Evolutionary conservation across 2,113 vertebrate species (phyloP).

Genomic region (Tangachromis dhanisi): DNA sequence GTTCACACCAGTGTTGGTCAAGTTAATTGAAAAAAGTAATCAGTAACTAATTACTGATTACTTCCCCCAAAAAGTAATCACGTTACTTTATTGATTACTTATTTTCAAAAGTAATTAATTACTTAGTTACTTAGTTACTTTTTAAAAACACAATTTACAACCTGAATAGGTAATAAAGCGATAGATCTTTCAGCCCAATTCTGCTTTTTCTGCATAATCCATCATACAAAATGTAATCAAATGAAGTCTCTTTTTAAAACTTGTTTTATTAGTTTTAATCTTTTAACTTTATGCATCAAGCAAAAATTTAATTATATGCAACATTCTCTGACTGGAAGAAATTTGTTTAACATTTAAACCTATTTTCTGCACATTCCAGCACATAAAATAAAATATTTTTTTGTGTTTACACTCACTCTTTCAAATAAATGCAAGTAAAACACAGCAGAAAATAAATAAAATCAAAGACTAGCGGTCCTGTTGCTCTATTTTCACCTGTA

Average conservation of each 20-base stretch:
- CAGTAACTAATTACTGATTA: neutral
- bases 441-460: neutral
- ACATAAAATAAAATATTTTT: neutral
- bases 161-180: fast-evolving
- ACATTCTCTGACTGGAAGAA: neutral
- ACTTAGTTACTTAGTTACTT: neutral
- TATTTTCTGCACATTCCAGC: neutral
- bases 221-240: neutral
- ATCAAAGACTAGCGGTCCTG: fast-evolving
- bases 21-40: neutral
- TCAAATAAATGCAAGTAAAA: neutral
- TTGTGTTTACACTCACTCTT: neutral
- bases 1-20: neutral
- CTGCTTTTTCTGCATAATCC: fast-evolving
- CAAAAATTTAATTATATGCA: fast-evolving
- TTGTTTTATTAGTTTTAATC: neutral
- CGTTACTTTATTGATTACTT: neutral
- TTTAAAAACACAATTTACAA: neutral
- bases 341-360: fast-evolving
- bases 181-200: neutral
- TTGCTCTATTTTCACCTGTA: neutral
- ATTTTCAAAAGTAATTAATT: neutral
- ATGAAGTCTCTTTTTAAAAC: neutral
- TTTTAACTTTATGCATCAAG: neutral
- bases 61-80: neutral